Conservation (phyloP, 2,113 vertebrate species). For the Dipodomys stephensi region DNA sequence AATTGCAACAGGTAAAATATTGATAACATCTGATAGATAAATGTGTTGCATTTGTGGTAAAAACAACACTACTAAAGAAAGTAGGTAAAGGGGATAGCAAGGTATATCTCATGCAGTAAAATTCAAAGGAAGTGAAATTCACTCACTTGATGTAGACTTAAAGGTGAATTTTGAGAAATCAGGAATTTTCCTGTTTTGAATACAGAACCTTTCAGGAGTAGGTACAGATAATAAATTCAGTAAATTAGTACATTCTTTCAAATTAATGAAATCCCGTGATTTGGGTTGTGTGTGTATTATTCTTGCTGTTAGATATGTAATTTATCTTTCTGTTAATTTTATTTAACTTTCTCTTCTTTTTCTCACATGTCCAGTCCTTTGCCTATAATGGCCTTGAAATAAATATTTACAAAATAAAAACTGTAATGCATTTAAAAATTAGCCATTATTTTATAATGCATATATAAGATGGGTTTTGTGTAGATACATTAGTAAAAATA, state of each 20-base stretch:
- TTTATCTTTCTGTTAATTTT: background rate
- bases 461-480: constrained; percentile 15
- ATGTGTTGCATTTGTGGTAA: constrained; percentile 3
- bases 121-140: background rate
- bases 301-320: constrained; percentile 25
- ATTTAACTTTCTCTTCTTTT: background rate
- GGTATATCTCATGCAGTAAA: background rate
- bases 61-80: background rate
- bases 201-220: background rate
- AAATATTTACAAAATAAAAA: constrained; percentile 39
- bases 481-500: constrained; percentile 22
- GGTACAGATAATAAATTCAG: constrained; percentile 8
- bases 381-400: background rate
- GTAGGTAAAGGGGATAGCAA: background rate
- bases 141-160: background rate
- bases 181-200: constrained; percentile 37
- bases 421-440: background rate
- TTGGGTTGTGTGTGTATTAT: constrained; percentile 15
- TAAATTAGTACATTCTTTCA: constrained; percentile 18
- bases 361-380: background rate
- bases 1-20: constrained; percentile 5
- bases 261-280: background rate
- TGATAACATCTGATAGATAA: background rate
- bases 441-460: constrained; percentile 14
- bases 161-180: constrained; percentile 51